Percentiles rank a stretch among this genome's conserved stretches.
Conservation (phyloP, 1,140 invertebrate species). For the Lasaia peninsularis region DNA sequence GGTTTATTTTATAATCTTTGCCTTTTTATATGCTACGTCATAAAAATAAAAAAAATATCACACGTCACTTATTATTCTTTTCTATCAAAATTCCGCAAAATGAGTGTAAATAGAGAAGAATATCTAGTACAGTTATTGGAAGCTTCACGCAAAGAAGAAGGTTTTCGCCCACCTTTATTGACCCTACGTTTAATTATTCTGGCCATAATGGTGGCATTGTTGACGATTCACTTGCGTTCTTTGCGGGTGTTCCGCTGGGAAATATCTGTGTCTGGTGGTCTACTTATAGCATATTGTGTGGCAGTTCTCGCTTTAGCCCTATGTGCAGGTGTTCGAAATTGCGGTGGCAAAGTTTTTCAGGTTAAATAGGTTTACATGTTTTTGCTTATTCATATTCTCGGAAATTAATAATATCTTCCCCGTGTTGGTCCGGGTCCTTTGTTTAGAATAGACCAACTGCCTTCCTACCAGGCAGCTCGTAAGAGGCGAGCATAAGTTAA, state of each 20-base stretch:
- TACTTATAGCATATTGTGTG: constrained; percentile 47
- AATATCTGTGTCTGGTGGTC: constrained; percentile 45
- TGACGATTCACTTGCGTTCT: constrained; percentile 45
- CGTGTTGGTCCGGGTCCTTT: no score
- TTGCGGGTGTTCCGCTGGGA: constrained; percentile 56
- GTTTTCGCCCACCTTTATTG: constrained; percentile 24
- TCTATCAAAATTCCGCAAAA: background rate
- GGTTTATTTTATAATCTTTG: no score
- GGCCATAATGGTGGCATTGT: constrained; percentile 33
- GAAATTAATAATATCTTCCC: no score
- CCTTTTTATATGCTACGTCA: no score
- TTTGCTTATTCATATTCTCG: no score
- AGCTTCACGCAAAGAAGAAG: background rate
- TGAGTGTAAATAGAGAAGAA: background rate
- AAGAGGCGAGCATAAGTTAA: no score
- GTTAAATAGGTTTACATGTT: constrained; percentile 19
- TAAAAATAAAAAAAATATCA: no score
- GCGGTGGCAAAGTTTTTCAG: constrained; percentile 38
- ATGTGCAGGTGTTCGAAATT: constrained; percentile 30
- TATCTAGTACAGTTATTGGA: background rate
- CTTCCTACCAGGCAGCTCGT: no score
- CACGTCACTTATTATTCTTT: no score
- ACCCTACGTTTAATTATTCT: constrained; percentile 34
- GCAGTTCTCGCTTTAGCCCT: constrained; percentile 36
- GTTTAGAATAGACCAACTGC: no score